Base-by-base conservation (phyloP, 2,797 vertebrate genomes). In the Sebastes matsubarae region DNA sequence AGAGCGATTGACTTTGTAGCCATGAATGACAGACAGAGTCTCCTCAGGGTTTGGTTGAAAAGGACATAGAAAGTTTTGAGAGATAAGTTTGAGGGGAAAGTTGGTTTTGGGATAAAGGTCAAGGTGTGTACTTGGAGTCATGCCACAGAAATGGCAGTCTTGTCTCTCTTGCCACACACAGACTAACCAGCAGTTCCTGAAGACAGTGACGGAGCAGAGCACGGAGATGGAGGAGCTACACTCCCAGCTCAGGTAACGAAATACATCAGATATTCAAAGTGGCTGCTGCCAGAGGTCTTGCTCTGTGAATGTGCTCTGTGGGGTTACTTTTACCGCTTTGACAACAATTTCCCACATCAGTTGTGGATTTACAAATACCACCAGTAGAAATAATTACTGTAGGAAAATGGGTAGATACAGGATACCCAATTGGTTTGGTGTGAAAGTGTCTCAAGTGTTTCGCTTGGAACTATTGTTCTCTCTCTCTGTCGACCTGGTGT, bases 101-200 rank as follows among this genome's bases (percentile, higher is more conserved):
- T 82, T 80, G 14, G 6, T 75, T 85, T 52, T n/a, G 12, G 66
- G 25, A 54, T 60, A 61, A 68, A 77, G 52, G 80, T 63, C 2
- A 12, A 34, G 64, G 20, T 29, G 60, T 60, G 61, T 61, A 61
- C 89, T 82, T 80, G 77, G 64, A 86, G 52, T 79, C 73, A 95
- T 95, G 95, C 87, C 90, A 16, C 85, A 87, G 66, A 87, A 79
- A 79, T 86, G 86, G 72, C 65, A 88, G 60, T 89, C 87, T 24
- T 95, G 92, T 87, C 89, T 93, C 60, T 93, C 86, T 22, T 96
- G 94, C 91, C 90, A 95, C 81, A 93, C 91, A 3, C 96, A 99
- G 99, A 96, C 92, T 59, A 98, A 97, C 90, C 96, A 98, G 79
- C 96, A 98, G 72, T 95, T 99, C 75, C 89, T 98, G 91, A 96